A percentile compares a stretch with the other conserved stretches of the same genome.
Evolutionary conservation across 2,888 invertebrate species (phyloP).

Genomic region (Cantharis flavilabris): DNA sequence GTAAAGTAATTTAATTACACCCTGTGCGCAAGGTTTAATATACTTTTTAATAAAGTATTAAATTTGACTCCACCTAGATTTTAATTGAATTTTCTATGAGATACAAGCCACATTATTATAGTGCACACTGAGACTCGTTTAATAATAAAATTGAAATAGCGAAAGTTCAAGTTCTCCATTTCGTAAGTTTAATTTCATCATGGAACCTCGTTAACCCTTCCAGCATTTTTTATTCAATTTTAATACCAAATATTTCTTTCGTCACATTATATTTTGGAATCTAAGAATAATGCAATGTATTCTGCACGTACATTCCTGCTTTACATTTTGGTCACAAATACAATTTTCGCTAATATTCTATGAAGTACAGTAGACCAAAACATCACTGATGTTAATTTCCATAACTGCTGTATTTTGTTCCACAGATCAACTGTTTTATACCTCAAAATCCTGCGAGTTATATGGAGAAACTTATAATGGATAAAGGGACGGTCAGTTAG

Average conservation of each 20-base stretch:
- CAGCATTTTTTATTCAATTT: neutral
- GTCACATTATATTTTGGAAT: conserved; percentile 13
- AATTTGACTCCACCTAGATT: conserved; percentile 3
- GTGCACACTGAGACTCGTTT: neutral
- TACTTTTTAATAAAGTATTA: conserved; percentile 1
- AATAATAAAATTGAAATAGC: neutral
- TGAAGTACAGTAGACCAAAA: conserved; percentile 22
- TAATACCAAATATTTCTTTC: conserved; percentile 15
- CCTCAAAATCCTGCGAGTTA: conserved; percentile 23
- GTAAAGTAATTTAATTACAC: conserved; percentile 3
- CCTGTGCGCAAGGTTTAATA: conserved; percentile 2
- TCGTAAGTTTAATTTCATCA: neutral
- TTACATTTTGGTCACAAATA: conserved; percentile 25
- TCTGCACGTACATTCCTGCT: conserved; percentile 7
- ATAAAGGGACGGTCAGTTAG: conserved; percentile 29
- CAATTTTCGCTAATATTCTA: conserved; percentile 30
- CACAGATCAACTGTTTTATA: conserved; percentile 14
- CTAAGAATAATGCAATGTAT: conserved; percentile 7
- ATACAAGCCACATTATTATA: conserved; percentile 5
- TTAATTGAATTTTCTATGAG: conserved; percentile 15
- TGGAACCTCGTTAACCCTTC: neutral
- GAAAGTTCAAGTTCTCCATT: neutral
- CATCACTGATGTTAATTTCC: neutral
- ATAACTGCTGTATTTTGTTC: conserved; percentile 5
- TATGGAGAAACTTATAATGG: conserved; percentile 29